phyloP scores from a whole-genome alignment of 2,113 vertebrate species.

The Pongo pygmaeus region DNA sequence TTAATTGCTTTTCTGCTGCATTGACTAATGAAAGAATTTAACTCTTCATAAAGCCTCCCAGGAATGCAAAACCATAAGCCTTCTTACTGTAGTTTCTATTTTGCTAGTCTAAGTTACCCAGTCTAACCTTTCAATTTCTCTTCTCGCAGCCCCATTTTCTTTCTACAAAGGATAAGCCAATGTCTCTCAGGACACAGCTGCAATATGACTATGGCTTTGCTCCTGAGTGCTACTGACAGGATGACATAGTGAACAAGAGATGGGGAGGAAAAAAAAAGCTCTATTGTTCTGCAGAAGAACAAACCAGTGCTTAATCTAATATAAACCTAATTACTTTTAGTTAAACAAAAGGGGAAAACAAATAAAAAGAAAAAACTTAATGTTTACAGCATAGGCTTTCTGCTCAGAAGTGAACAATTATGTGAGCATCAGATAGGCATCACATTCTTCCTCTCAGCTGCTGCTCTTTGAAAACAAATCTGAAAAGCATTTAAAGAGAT shows the following conservation, averaged over 20 bases:
- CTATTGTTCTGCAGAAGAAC: conserved; percentile 37
- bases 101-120: background rate
- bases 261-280: background rate
- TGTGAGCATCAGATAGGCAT: conserved; percentile 47
- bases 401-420: conserved; percentile 68
- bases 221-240: background rate
- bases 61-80: conserved; percentile 36
- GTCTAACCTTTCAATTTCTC: background rate
- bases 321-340: conserved; percentile 72
- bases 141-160: background rate
- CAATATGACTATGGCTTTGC: background rate
- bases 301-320: conserved; percentile 70
- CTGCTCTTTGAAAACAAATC: conserved; percentile 58
- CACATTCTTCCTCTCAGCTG: background rate
- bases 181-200: background rate
- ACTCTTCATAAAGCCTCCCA: conserved; percentile 51
- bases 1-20: conserved; percentile 39
- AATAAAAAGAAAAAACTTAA: conserved; percentile 52
- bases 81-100: background rate
- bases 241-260: background rate
- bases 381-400: conserved; percentile 53
- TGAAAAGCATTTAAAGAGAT: conserved; percentile 49
- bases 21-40: conserved; percentile 36
- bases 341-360: conserved; percentile 74
- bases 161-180: conserved; percentile 27